Evolutionary conservation across 2,797 vertebrate species (phyloP), one percentile per base, ranked within the genome.

Genomic region (Anomalospiza imberbis): DNA sequence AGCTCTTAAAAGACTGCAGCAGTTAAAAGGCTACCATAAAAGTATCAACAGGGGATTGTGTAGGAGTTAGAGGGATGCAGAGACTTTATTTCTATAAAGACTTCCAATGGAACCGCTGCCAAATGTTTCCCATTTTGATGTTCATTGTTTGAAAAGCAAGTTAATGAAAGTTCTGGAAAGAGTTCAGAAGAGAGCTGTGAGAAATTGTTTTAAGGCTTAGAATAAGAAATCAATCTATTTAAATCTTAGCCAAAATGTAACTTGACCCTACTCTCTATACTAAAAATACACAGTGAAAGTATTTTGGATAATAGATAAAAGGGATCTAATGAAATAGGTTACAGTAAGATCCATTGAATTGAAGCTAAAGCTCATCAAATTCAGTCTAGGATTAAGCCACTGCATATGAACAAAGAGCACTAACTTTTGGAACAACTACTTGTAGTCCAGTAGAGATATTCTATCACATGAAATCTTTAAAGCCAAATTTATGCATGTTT

Each of bases 261-360:
- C 67, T 73, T 82, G 87, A 94, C 70, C 22, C 51, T 72, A 42
- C 47, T 91, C 22, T 70, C 47, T 84, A 57, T 61, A 73, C 66
- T 88, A 88, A 93, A 95, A 94, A 86, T 81, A 94, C 53, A 84
- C 92, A 84, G 70, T 77, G 70, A 34, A 91, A 91, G 55, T 88
- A 86, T 88, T 95, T 78, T 85, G 73, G 48, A 78, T 86, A 93
- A 88, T 81, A 95, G 93, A 93, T 89, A 93, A 94, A 94, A 95
- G 80, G 31, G 32, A 57, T 81, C 78, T 91, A 90, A 83, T 86
- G 94, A 68, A 95, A 93, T 84, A 91, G 58, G 44, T 93, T 94
- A 86, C 74, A 95, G 92, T 88, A 95, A 81, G 67, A 93, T 66
- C 73, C 58, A 88, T 67, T 88, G 92, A 91, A 92, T 9, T 84